Evolutionary conservation across 2,888 invertebrate species (phyloP).

Genomic region (Rhagonycha fulva): DNA sequence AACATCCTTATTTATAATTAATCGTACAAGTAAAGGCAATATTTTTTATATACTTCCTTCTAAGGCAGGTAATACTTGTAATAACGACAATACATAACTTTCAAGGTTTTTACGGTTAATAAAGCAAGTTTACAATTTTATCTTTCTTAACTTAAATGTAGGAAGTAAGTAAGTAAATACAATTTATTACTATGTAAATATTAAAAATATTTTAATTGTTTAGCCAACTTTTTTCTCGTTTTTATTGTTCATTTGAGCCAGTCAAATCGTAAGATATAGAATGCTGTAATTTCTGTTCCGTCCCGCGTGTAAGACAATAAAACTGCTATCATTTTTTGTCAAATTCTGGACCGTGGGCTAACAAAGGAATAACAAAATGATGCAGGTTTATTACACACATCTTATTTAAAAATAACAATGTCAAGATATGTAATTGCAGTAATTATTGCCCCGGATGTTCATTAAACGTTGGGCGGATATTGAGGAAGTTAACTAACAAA

Average conservation of each 20-base stretch:
- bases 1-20: background rate
- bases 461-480: slow-evolving; percentile 13
- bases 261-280: no score
- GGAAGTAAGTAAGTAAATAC: background rate
- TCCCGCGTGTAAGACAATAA: background rate
- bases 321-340: background rate
- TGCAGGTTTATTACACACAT: background rate
- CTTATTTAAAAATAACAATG: background rate
- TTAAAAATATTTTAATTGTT: background rate
- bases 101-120: background rate
- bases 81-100: background rate
- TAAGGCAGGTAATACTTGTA: background rate
- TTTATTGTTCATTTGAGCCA: background rate
- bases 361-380: background rate
- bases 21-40: background rate
- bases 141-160: background rate
- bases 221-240: background rate
- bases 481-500: slow-evolving; percentile 18
- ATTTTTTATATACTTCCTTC: background rate
- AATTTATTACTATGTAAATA: background rate
- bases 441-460: slow-evolving; percentile 15
- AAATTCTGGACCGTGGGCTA: background rate
- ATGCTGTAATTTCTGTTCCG: background rate
- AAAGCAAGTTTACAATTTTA: background rate
- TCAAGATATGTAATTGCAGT: background rate